Evolutionary conservation across 2,797 vertebrate genomes (phyloP).

Genomic region (Coreius guichenoti): DNA sequence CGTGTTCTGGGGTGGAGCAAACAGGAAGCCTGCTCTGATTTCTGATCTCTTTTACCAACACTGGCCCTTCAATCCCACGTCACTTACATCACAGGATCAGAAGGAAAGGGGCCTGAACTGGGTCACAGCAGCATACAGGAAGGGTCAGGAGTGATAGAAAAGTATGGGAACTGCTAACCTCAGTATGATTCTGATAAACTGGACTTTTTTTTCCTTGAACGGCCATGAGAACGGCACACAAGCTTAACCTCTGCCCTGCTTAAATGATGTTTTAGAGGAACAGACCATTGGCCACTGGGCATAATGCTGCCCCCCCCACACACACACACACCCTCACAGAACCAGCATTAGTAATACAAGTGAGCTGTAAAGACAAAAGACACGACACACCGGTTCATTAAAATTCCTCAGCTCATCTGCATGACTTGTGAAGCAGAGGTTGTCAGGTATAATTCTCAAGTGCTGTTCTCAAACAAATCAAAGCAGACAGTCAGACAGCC

Average conservation of each 20-base stretch:
- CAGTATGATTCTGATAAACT: constrained; percentile 55
- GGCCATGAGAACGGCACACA: constrained; percentile 55
- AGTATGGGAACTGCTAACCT: constrained; percentile 62
- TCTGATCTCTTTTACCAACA: constrained; percentile 22
- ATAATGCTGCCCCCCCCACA: constrained; percentile 49
- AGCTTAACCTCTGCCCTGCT: constrained; percentile 54
- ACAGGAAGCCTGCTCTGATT: constrained; percentile 42
- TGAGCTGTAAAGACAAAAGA: constrained; percentile 43
- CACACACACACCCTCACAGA: constrained; percentile 17
- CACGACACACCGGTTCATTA: constrained; percentile 43
- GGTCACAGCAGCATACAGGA: constrained; percentile 52
- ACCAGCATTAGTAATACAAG: constrained; percentile 47
- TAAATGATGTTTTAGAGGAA: constrained; percentile 62
- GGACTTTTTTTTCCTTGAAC: constrained; percentile 37
- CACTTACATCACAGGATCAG: constrained; percentile 67
- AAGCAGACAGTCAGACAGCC: constrained; percentile 52
- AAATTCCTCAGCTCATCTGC: constrained; percentile 54
- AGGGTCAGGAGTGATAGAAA: constrained; percentile 52
- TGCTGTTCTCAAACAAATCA: constrained; percentile 54
- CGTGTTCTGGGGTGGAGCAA: constrained; percentile 41
- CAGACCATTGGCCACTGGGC: constrained; percentile 51
- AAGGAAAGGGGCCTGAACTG: constrained; percentile 53
- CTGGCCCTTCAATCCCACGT: constrained; percentile 54
- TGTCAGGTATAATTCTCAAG: constrained; percentile 59
- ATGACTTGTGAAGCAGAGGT: constrained; percentile 41